Percentiles rank a stretch among this genome's conserved stretches.
Conservation (phyloP, 2,113 vertebrate species). For the Coracopsis vasa region DNA sequence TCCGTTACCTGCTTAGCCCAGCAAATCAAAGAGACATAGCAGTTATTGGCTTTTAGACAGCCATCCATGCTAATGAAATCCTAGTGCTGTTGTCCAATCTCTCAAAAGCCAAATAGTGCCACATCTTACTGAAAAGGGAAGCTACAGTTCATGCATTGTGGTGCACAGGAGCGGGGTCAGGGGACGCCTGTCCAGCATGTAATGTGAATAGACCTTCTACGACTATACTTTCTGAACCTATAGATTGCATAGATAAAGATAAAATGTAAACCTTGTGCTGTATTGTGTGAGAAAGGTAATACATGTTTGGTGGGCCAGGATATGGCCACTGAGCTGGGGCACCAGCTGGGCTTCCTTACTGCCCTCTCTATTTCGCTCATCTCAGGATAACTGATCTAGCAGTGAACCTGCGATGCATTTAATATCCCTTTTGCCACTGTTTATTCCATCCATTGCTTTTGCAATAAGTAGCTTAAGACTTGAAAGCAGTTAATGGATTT, state of each 20-base stretch:
- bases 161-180: neutral
- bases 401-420: neutral
- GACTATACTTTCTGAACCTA: neutral
- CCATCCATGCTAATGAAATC: neutral
- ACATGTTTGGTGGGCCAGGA: neutral
- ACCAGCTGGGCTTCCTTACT: neutral
- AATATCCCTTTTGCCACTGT: neutral
- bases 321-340: neutral
- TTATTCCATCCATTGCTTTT: constrained; percentile 2
- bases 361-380: neutral
- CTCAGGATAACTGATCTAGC: neutral
- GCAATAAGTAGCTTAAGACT: constrained; percentile 8
- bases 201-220: neutral
- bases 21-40: neutral
- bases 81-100: neutral
- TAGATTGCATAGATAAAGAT: neutral
- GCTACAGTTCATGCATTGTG: neutral
- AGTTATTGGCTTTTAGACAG: neutral
- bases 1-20: neutral
- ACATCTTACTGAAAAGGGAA: neutral
- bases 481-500: constrained; percentile 41
- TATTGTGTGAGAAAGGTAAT: neutral
- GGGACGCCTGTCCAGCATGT: neutral
- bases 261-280: neutral
- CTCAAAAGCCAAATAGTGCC: neutral